Percentiles rank a stretch among this genome's conserved stretches.
These are phyloP conservation scores for Drosophila mayri DNA, from an alignment of 1,140 invertebrate species.

Conservation along the genomic window DNA sequence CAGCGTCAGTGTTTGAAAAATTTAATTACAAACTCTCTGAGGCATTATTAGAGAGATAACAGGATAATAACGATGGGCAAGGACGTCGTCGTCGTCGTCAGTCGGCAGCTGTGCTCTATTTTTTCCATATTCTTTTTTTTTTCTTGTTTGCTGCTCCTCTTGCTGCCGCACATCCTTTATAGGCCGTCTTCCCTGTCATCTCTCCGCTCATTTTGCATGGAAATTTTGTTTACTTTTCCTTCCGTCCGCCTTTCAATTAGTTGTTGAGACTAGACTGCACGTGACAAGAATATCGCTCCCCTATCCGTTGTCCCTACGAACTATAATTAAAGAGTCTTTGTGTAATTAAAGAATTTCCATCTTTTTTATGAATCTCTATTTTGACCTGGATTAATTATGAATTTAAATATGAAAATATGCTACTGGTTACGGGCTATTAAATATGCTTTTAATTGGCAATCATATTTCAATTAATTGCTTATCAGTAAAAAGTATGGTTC, in stretches of 20 bases:
- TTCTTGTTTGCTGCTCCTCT: slow-evolving; percentile 12
- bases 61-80: slow-evolving; percentile 82
- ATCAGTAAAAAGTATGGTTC: slow-evolving; percentile 29
- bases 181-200: slow-evolving; percentile 50
- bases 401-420: slow-evolving; percentile 65
- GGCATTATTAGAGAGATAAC: slow-evolving; percentile 83
- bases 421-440: slow-evolving; percentile 40
- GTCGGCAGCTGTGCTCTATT: slow-evolving; percentile 71
- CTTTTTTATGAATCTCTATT: slow-evolving; percentile 23
- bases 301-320: slow-evolving; percentile 22
- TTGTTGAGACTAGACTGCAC: slow-evolving; percentile 72
- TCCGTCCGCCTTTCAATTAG: slow-evolving; percentile 76
- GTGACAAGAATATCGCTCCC: slow-evolving; percentile 49
- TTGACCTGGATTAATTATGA: slow-evolving; percentile 58
- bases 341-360: slow-evolving; percentile 19
- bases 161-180: slow-evolving; percentile 40
- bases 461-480: slow-evolving; percentile 81
- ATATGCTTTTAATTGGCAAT: slow-evolving; percentile 78
- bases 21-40: slow-evolving; percentile 83
- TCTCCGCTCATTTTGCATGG: slow-evolving; percentile 50
- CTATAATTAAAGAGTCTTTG: slow-evolving; percentile 61
- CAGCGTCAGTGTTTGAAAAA: slow-evolving; percentile 72
- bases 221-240: slow-evolving; percentile 65
- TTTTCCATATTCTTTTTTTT: slow-evolving; percentile 2
- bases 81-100: slow-evolving; percentile 52